Base-by-base conservation (phyloP, 2,113 vertebrate genomes). In the Formicarius rufipectus region DNA sequence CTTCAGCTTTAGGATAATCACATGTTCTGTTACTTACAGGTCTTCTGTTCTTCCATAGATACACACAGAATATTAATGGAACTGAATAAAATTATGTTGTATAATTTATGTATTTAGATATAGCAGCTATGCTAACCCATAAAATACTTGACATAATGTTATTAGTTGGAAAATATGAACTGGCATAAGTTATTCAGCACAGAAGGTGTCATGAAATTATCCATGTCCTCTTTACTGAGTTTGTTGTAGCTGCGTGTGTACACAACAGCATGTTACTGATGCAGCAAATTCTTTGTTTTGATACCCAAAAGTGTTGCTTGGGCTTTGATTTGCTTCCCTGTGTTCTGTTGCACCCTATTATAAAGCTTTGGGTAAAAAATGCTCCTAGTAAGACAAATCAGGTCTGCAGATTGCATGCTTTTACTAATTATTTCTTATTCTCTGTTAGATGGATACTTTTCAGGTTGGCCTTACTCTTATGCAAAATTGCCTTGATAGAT, bases 401-500 rank as follows among this genome's bases (percentile, higher is more conserved):
- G 40, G 18, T 47, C 77, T 88, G 55, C 81, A 64, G 19, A 95
- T 62, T 89, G 33, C 22, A 23, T 89, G 50, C 62, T 94, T 95
- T 94, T 93, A 52, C 84, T 96, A 95, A 93, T 67, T 96, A 86
- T 91, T 92, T 84, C 84, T 13, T 84, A 89, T 68, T 75, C 50
- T 84, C 58, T 49, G 18, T 56, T 79, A 95, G 83, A 87, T 67
- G 55, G 62, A 89, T 81, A 82, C 63, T 94, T 91, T 86, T 89
- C 62, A 92, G 86, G 71, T 96, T 93, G 73, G 60, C 85, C 80
- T 94, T 92, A n/a, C 6, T 93, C 74, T 91, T 86, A 67, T 23
- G 72, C 77, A 82, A 97, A 96, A 96, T 91, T 86, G 72, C 86
- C 86, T 94, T 97, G 97, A 96, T 91, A 97, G 96, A 97, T 84